Base-by-base conservation (phyloP, 2,797 vertebrate species). In the Rhabdomys pumilio region DNA sequence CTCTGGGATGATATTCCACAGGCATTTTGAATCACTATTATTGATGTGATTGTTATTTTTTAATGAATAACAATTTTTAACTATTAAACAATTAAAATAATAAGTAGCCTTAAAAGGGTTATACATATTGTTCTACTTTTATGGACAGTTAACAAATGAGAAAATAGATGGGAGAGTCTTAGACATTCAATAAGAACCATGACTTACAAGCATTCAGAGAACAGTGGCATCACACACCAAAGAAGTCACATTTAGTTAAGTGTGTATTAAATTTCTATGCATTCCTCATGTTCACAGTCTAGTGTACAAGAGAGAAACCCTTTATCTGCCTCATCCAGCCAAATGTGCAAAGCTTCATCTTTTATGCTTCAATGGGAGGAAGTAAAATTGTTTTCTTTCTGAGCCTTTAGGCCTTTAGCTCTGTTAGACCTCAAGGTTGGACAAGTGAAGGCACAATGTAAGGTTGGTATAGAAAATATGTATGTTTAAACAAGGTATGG, bases 381-480 rank as follows among this genome's bases (percentile, higher is more conserved):
- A 92, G 29, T 67, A 77, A 94, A 90, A 55, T n/a, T 91, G 38
- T 93, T 96, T 95, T 61, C 29, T 38, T 88, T 17, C n/a, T 55
- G 47, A 91, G 5, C 15, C 44, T 76, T 13, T 81, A 61, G 85
- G 12, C 19, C 34, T 89, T 89, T 89, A 22, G 73, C n/a, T 59
- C 17, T 44, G 11, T 85, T 61, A 84, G 17, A 24, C 10, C 69
- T 96, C 76, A 7, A 88, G 3, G 2, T 47, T 80, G 15, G 53
- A 5, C 83, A 94, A 86, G 44, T 65, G 41, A 91, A 83, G 80
- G 3, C 47, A 73, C 82, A 17, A 61, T 19, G 61, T 55, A 17
- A 67, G 20, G 2, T 75, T 89, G 50, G 13, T 31, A 63, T 4
- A 44, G 50, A 90, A 93, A 67, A 80, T 59, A 6, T 15, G 8